phyloP scores from a whole-genome alignment of 2,113 vertebrate species.

The Microcebus griseorufus region DNA sequence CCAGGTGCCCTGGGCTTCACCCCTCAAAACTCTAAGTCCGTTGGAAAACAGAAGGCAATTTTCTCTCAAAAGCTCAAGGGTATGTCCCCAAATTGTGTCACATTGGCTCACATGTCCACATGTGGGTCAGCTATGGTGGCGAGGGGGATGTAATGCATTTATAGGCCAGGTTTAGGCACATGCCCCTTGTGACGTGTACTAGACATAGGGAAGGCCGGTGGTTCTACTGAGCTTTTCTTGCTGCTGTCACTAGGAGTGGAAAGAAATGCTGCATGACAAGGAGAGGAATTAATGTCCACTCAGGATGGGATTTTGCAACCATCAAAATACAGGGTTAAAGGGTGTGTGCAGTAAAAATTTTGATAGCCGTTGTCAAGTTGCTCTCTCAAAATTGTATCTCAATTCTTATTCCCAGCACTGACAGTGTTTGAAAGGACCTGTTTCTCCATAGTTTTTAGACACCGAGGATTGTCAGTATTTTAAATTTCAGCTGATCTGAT shows the following conservation, averaged over 20 bases:
- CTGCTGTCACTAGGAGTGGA: neutral
- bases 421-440: neutral
- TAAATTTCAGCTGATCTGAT: neutral
- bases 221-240: neutral
- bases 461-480: neutral
- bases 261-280: neutral
- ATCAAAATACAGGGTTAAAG: neutral
- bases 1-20: neutral
- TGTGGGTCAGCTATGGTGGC: neutral
- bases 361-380: neutral
- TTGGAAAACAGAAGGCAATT: neutral
- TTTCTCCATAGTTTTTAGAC: neutral
- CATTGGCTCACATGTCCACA: neutral
- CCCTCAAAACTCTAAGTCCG: neutral
- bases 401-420: neutral
- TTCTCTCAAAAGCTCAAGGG: neutral
- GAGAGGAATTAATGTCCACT: neutral
- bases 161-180: neutral
- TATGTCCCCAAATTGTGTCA: neutral
- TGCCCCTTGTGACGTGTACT: neutral
- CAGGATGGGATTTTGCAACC: neutral
- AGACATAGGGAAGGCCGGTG: too few species aligned
- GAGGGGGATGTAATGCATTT: neutral
- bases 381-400: neutral
- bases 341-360: neutral